phyloP scores from a whole-genome alignment of 64 coral and sea anemone genomes.

The Dendrophyllia cribrosa region DNA sequence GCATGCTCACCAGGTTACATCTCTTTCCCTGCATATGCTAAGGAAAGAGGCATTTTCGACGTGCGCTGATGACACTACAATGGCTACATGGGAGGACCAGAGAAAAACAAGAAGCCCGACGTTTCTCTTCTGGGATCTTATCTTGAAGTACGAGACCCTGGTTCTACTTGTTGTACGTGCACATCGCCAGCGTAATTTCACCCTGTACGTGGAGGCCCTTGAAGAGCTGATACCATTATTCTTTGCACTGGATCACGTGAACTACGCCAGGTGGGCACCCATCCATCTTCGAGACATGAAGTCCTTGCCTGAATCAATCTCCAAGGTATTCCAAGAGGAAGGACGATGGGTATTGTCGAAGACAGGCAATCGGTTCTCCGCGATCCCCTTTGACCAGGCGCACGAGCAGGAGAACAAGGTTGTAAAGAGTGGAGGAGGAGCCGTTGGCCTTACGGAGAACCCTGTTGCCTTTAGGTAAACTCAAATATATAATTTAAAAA shows the following conservation, averaged over 20 bases:
- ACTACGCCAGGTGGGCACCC: slow-evolving; percentile 17
- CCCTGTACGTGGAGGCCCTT: slow-evolving; percentile 24
- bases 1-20: too few species aligned
- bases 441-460: slow-evolving; percentile 53
- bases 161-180: not conserved
- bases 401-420: slow-evolving; percentile 41
- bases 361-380: slow-evolving; percentile 17
- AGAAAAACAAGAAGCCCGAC: too few species aligned
- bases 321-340: not conserved
- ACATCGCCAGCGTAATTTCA: slow-evolving; percentile 6
- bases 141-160: not conserved
- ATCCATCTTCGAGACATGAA: slow-evolving; percentile 46
- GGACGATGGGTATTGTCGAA: slow-evolving; percentile 21
- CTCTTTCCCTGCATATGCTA: too few species aligned
- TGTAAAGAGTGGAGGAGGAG: slow-evolving; percentile 14
- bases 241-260: slow-evolving; percentile 27
- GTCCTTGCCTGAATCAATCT: not conserved
- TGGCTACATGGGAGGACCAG: too few species aligned
- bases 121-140: too few species aligned
- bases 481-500: too few species aligned
- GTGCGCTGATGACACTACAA: too few species aligned
- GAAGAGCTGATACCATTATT: slow-evolving; percentile 20
- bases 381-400: slow-evolving; percentile 41
- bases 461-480: too few species aligned
- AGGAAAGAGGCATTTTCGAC: too few species aligned